Evolutionary conservation across 2,888 invertebrate genomes (phyloP).

Genomic region (Pandemis corylana): DNA sequence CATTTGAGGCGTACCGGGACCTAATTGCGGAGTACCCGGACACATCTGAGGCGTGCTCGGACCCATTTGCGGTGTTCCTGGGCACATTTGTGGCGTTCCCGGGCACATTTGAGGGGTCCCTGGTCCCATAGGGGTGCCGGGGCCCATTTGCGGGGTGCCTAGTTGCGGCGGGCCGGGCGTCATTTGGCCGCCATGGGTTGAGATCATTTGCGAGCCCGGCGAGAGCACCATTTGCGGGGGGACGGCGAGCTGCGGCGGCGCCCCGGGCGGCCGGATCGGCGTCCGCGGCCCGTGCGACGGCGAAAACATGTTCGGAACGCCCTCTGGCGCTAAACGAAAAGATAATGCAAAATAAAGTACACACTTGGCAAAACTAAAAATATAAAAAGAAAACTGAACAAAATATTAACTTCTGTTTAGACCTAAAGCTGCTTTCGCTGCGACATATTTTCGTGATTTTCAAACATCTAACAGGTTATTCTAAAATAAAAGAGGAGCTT

Average conservation of each 20-base stretch:
- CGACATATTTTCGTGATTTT: too few species aligned
- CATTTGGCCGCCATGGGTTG: constrained; percentile 50
- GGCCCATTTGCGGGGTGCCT: constrained; percentile 45
- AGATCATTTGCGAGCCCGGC: constrained; percentile 56
- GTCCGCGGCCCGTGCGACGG: constrained; percentile 72
- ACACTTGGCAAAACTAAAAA: constrained; percentile 64
- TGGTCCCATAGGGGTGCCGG: constrained; percentile 54
- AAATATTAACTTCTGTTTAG: background rate
- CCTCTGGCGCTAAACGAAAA: constrained; percentile 74
- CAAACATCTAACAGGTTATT: too few species aligned
- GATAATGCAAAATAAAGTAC: constrained; percentile 72
- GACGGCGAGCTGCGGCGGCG: constrained; percentile 57
- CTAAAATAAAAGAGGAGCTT: too few species aligned
- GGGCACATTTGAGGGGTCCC: constrained; percentile 51
- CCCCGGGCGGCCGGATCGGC: constrained; percentile 67
- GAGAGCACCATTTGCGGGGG: constrained; percentile 63
- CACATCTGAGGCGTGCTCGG: constrained; percentile 61
- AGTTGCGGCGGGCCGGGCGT: constrained; percentile 44
- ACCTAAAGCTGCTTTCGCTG: too few species aligned
- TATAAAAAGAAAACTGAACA: constrained; percentile 29
- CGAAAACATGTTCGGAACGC: constrained; percentile 80
- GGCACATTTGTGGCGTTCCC: constrained; percentile 47
- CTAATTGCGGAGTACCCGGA: constrained; percentile 64
- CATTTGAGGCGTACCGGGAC: constrained; percentile 62
- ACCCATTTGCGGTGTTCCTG: constrained; percentile 49